phyloP scores from a whole-genome alignment of 1,140 invertebrate species.

The Dinoponera quadriceps region DNA sequence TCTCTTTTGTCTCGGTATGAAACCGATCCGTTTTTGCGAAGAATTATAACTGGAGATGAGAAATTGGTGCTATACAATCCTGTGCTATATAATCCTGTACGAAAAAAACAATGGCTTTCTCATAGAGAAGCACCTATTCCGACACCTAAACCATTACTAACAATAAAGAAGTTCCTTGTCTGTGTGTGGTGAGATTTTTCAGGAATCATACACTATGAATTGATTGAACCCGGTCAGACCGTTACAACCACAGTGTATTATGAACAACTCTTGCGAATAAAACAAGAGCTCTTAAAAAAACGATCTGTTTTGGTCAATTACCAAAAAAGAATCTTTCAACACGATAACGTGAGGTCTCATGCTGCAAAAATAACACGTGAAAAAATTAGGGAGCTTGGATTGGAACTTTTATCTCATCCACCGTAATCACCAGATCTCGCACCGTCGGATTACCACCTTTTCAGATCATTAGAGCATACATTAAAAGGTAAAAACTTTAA shows the following conservation, averaged over 20 bases:
- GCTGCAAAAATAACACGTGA: too few species aligned
- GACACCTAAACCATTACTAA: neutral
- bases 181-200: too few species aligned
- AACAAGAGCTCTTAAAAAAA: neutral
- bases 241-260: neutral
- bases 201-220: too few species aligned
- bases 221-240: neutral
- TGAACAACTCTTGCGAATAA: neutral
- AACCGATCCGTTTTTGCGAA: too few species aligned
- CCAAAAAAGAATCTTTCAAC: neutral
- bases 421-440: too few species aligned
- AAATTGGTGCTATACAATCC: too few species aligned
- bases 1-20: too few species aligned
- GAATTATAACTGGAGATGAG: too few species aligned
- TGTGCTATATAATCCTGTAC: too few species aligned
- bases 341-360: too few species aligned
- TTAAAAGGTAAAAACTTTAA: neutral
- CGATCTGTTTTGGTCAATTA: neutral
- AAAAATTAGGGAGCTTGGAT: too few species aligned
- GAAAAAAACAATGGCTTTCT: constrained; percentile 8
- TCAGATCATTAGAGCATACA: neutral
- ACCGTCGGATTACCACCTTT: neutral
- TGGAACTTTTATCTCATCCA: neutral
- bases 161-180: too few species aligned
- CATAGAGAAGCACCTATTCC: neutral